Evolutionary conservation across 2,888 invertebrate species (phyloP), one percentile per base, ranked within the genome.

Genomic region (Helobdella robusta): DNA sequence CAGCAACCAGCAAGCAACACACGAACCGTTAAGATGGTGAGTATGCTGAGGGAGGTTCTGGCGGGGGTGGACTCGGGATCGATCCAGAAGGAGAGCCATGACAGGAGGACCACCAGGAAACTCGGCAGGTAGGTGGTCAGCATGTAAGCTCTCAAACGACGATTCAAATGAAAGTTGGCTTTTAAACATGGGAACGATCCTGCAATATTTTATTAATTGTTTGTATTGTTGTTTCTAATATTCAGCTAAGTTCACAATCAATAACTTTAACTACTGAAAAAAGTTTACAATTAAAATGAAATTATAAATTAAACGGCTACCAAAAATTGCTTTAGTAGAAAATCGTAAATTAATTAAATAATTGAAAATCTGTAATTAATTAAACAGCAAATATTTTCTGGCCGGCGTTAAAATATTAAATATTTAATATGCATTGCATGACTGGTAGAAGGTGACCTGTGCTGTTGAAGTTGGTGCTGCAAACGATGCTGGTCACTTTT

Each of bases 71-170:
- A 71, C 40, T 72, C 69, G 20, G 71, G 61, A 67, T 71, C 70
- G 64, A 72, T 72, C 72, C 72, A 72, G 66, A 72, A 72, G 40
- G 72, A 72, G 52, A 72, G 68, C 72, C 72, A 72, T 40, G 71
- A 71, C 40, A 72, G 68, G 2, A 72, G 59, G 44, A 72, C 72
- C 46, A 72, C 68, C 40, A 72, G 71, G 34, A 68, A 35, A 56
- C 67, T 68, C 23, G 72, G 72, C 46, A 72, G 61, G 67, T 71
- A 72, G 61, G 65, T 68, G 59, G 70, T 72, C 30, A 72, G 46
- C 32, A 72, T 48, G 65, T 72, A 72, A 46, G 66, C 70, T 59
- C 66, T 67, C 34, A 71, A 60, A 23, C 68, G 70, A 6, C 72
- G 66, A 59, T 61, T 64, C n/a, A 72, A 65, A 61, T 70, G 66